Evolutionary conservation across 2,113 vertebrate genomes (phyloP), one percentile per base, ranked within the genome.

Genomic region (Theropithecus gelada): DNA sequence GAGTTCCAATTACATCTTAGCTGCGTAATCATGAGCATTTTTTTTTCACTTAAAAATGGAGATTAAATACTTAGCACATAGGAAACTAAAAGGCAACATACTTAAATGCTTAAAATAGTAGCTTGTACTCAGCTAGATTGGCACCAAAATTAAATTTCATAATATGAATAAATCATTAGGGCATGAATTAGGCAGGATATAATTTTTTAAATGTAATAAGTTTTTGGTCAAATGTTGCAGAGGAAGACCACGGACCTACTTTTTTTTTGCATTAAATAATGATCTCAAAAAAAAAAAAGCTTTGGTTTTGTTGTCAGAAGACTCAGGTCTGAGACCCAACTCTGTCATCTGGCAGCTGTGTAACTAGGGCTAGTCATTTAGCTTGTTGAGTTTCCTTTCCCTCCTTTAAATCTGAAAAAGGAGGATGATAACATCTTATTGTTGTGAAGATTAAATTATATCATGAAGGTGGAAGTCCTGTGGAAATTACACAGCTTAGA

Each of bases 121-220:
- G 35, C 6, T 40, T 13, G 25, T 40, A 38, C 16, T 89, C 79
- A 85, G 32, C 27, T 48, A 55, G 8, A 72, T 8, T 80, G 83
- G 50, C 38, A 85, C 64, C 64, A 59, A 57, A 93, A 86, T 72
- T 82, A 96, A 55, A 66, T 72, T 97, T 76, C 22, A 48, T 32
- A 59, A 30, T 38, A 64, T 57, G 52, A 85, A 91, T 68, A 90
- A 94, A 45, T 91, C 48, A 96, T 90, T 73, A 90, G 17, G 32
- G 9, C 40, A 84, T 78, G 48, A 68, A 81, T 84, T 90, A 93
- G 64, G 18, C 27, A 72, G 57, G 35, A 50, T 75, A 32, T 0
- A 90, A 43, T 35, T 61, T 92, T 70, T 90, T 12, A 35, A 75
- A 73, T 43, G 10, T 13, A 81, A 66, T 72, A 50, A 1, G 18